These are phyloP conservation scores for Drosophila longiperda DNA, from an alignment of 2,888 invertebrate species.

Conservation along the genomic window DNA sequence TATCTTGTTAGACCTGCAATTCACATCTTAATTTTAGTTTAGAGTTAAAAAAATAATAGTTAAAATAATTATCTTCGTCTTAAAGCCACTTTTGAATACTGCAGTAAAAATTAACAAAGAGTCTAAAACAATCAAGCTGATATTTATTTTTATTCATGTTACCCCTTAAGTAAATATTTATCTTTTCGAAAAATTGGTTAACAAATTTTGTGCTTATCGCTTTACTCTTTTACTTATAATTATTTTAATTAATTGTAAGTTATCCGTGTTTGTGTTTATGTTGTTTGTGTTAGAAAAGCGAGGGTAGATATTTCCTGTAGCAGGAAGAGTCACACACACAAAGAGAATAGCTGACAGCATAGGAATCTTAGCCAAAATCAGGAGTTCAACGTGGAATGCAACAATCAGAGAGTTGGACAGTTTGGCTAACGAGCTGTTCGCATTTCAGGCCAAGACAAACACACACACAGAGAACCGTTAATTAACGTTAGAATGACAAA, in stretches of 20 bases:
- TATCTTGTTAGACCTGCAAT: background rate
- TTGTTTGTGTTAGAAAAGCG: constrained; percentile 6
- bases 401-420: constrained; percentile 34
- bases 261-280: constrained; percentile 15
- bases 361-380: constrained; percentile 21
- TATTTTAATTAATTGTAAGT: constrained; percentile 27
- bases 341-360: constrained; percentile 3
- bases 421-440: constrained; percentile 59
- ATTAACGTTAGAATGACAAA: constrained; percentile 57
- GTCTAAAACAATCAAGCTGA: background rate
- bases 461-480: constrained; percentile 40
- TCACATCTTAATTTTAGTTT: background rate
- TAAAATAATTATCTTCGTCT: background rate
- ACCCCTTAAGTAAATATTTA: background rate
- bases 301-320: constrained; percentile 5
- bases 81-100: background rate
- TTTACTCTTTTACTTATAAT: background rate
- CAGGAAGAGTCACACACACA: background rate
- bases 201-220: background rate
- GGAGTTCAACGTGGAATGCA: constrained; percentile 20
- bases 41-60: background rate
- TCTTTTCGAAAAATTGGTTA: constrained; percentile 6
- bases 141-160: background rate
- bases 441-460: constrained; percentile 42
- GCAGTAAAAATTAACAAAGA: background rate